These are phyloP conservation scores for Charanyca ferruginea DNA, from an alignment of 2,888 invertebrate genomes.

Conservation along the genomic window DNA sequence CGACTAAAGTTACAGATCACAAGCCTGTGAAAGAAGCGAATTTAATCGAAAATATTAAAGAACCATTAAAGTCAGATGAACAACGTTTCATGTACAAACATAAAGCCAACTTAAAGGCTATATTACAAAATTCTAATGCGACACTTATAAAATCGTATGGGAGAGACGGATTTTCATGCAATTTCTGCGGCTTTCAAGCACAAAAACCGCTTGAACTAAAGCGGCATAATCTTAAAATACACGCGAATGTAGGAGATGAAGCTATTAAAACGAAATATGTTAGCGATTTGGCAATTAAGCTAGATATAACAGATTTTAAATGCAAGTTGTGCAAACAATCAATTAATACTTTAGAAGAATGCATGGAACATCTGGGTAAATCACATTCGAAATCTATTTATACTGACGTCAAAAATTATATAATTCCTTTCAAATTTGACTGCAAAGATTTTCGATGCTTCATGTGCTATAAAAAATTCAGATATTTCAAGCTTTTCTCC, in stretches of 20 bases:
- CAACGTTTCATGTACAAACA: conserved; percentile 66
- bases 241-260: conserved; percentile 61
- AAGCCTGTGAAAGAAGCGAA: background rate
- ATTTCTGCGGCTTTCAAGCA: conserved; percentile 67
- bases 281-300: conserved; percentile 68
- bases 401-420: conserved; percentile 75
- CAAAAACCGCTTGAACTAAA: conserved; percentile 71
- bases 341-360: conserved; percentile 68
- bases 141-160: conserved; percentile 72
- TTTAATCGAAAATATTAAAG: background rate
- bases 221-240: conserved; percentile 65
- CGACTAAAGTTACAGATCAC: background rate
- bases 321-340: conserved; percentile 72
- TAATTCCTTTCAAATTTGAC: conserved; percentile 74
- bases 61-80: conserved; percentile 12
- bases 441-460: conserved; percentile 3
- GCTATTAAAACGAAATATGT: conserved; percentile 63
- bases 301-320: conserved; percentile 76
- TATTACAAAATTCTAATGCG: conserved; percentile 74
- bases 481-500: conserved; percentile 1
- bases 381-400: conserved; percentile 70
- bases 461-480: conserved; percentile 19
- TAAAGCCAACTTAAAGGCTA: conserved; percentile 67
- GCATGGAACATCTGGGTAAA: conserved; percentile 71
- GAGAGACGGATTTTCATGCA: conserved; percentile 73